Evolutionary conservation across 1,140 invertebrate genomes (phyloP).

Genomic region (Mycetomoellerius zeteki): DNA sequence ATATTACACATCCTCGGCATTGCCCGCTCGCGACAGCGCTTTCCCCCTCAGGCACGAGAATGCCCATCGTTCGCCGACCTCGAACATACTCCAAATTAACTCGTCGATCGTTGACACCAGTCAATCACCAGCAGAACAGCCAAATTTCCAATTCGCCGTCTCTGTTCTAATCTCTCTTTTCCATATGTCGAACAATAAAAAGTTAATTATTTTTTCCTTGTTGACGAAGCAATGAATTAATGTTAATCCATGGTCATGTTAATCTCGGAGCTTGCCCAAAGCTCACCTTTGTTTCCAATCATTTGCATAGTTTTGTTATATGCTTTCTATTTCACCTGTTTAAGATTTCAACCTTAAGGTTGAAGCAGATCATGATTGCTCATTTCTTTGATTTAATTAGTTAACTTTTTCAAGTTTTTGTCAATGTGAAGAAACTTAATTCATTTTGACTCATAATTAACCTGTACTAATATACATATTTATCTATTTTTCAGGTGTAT

Average conservation of each 20-base stretch:
- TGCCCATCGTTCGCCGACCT: neutral
- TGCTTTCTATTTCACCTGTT: no score
- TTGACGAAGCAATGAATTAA: neutral
- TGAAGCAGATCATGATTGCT: no score
- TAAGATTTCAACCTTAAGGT: no score
- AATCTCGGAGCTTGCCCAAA: no score
- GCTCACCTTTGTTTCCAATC: no score
- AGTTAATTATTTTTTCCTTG: neutral
- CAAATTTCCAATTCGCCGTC: neutral
- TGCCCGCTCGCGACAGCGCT: neutral
- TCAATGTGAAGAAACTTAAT: no score
- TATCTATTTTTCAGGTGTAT: conserved; percentile 90
- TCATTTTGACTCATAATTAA: no score
- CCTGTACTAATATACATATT: no score
- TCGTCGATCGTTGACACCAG: neutral
- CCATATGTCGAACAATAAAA: neutral
- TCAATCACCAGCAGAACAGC: neutral
- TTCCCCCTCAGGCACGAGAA: neutral
- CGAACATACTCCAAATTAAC: neutral
- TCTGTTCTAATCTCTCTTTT: neutral
- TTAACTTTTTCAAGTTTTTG: neutral
- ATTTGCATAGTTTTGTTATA: no score
- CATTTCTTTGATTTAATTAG: neutral
- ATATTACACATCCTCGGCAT: no score
- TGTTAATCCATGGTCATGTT: neutral